Conservation (phyloP, 1,140 invertebrate species). For the Leptopilina boulardi region DNA sequence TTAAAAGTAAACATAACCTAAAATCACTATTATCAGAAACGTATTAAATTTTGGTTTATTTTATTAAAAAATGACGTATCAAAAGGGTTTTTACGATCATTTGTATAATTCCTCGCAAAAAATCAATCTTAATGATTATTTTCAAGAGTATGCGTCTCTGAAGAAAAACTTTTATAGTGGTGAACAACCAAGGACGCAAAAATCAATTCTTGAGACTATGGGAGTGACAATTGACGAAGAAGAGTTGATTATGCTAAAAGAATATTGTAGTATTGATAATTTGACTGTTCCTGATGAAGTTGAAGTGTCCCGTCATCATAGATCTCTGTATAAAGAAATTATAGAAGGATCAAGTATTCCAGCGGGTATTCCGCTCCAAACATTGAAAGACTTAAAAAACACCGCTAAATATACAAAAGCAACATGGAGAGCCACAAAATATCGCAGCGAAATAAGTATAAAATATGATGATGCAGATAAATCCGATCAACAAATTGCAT, state of each 20-base stretch:
- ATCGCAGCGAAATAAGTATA: slow-evolving; percentile 45
- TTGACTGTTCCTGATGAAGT: slow-evolving; percentile 57
- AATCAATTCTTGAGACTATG: slow-evolving; percentile 25
- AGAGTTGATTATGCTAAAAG: slow-evolving; percentile 47
- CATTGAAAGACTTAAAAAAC: slow-evolving; percentile 41
- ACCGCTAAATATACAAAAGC: slow-evolving; percentile 11
- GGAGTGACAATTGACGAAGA: slow-evolving; percentile 49
- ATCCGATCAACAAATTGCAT: neutral
- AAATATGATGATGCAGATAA: neutral
- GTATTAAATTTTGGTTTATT: no score
- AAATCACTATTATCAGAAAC: no score
- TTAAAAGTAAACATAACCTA: no score
- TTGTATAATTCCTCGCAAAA: slow-evolving; percentile 44
- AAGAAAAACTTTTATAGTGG: slow-evolving; percentile 4
- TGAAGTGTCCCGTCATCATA: slow-evolving; percentile 8
- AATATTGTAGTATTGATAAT: slow-evolving; percentile 59
- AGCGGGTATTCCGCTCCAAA: slow-evolving; percentile 47
- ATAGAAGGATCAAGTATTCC: slow-evolving; percentile 39
- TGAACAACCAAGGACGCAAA: neutral
- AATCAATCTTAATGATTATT: slow-evolving; percentile 50
- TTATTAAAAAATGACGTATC: neutral
- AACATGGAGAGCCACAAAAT: slow-evolving; percentile 35
- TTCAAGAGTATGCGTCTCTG: slow-evolving; percentile 42
- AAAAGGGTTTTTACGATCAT: neutral
- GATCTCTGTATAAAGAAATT: slow-evolving; percentile 43